Evolutionary conservation across 2,888 invertebrate species (phyloP), one percentile per base, ranked within the genome.

Genomic region (Sceliomorpha sp.): DNA sequence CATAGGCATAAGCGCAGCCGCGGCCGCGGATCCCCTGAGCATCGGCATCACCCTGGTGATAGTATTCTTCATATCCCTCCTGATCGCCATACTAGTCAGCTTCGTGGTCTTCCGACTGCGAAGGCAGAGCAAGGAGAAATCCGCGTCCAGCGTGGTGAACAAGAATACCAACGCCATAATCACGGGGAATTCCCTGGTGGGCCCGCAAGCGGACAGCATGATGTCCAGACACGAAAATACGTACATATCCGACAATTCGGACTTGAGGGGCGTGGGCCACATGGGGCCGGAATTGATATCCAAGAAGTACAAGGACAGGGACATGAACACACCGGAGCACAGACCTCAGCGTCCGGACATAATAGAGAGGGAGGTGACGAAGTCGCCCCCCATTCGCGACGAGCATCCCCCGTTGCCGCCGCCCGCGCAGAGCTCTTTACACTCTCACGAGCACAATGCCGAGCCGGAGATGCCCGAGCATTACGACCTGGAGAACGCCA

Each of bases 401-500:
- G 93, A 93, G 70, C 95, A 94, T 83, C 94, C 94, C 26, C 94
- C 94, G 0, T 91, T 94, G n/a, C 94, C 94, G 13, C 94, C 93
- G 10, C 93, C 93, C 0, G 92, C 93, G 9, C 94, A 92, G 80
- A 92, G 92, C 70, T 92, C 92, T 0, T 92, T 95, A 78, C 94
- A 93, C 77, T 90, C 91, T 0, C 93, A 93, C 47, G 94, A 95
- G 63, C 94, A 94, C 78, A 93, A 93, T 15, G 91, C 91, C 34
- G 92, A 92, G 13, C 92, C 94, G 47, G 95, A 96, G 80, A 90
- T 96, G 77, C 96, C 97, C 0, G 97, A 98, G 85, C 97, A 97
- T 86, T 98, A 98, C 84, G 98, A 98, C 86, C 90, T 98, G 68
- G 98, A 98, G 89, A 98, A 98, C 88, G 98, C 98, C 0, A 98